Percentiles rank a stretch among this genome's conserved stretches.
These are phyloP conservation scores for Rhabdophis nuchalis DNA, from an alignment of 2,797 vertebrate genomes.

Conservation along the genomic window DNA sequence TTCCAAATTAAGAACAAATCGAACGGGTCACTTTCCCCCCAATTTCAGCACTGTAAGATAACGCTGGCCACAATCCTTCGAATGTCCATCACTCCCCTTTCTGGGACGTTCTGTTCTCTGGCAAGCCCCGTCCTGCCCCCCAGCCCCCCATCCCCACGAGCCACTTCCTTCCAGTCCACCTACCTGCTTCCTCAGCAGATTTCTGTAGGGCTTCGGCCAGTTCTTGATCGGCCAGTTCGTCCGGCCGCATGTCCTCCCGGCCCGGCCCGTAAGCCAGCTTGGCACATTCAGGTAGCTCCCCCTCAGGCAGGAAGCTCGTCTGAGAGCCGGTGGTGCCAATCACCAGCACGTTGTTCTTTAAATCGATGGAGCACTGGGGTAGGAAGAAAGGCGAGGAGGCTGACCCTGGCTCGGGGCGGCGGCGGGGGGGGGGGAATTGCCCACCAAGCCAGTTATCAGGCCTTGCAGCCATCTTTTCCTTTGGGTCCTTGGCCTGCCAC, in stretches of 20 bases:
- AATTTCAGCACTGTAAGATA: not conserved
- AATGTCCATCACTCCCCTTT: no score
- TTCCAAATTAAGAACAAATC: not conserved
- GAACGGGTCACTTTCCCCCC: not conserved
- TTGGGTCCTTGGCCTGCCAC: no score
- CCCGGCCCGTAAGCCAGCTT: conserved; percentile 87
- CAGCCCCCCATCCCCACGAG: no score
- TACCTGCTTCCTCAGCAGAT: conserved; percentile 96
- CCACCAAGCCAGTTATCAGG: no score
- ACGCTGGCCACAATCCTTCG: rapidly evolving
- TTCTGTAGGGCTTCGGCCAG: conserved; percentile 94
- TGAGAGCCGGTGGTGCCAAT: conserved; percentile 94
- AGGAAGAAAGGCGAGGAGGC: not conserved
- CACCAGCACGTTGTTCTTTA: conserved; percentile 92
- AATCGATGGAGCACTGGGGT: conserved; percentile 90
- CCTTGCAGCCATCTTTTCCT: no score
- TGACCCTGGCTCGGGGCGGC: not conserved
- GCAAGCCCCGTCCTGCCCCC: no score
- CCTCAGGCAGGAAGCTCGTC: conserved; percentile 92
- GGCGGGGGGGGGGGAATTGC: not conserved
- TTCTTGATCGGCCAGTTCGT: conserved; percentile 92
- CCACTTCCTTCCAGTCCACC: not conserved
- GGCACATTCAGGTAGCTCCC: conserved; percentile 93
- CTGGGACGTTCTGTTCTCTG: rapidly evolving
- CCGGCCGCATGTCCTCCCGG: conserved; percentile 83